Conservation (phyloP, 2,113 vertebrate genomes). For the Pteruthius melanotis region DNA sequence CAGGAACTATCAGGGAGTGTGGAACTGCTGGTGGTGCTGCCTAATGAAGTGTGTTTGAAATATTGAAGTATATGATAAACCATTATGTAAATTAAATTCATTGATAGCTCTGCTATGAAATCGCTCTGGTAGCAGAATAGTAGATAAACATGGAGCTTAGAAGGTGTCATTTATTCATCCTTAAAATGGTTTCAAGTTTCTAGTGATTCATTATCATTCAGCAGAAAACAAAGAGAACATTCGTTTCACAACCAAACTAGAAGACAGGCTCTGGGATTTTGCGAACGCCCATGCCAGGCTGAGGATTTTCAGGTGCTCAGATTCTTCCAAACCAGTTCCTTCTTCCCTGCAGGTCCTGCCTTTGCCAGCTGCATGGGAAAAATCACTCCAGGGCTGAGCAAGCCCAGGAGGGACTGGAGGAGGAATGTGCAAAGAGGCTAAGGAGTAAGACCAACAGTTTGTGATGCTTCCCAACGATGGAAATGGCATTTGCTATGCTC, state of each 20-base stretch:
- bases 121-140: slow-evolving; percentile 47
- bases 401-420: neutral
- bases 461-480: neutral
- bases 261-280: neutral
- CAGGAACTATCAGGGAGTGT: neutral
- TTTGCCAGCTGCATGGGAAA: neutral
- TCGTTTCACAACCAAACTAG: neutral
- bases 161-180: slow-evolving; percentile 63
- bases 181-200: slow-evolving; percentile 50
- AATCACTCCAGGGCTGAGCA: neutral
- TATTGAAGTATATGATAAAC: slow-evolving; percentile 51
- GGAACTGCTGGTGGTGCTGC: slow-evolving; percentile 16
- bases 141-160: slow-evolving; percentile 66
- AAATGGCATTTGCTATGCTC: neutral
- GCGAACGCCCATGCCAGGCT: neutral
- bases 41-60: slow-evolving; percentile 52
- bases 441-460: neutral
- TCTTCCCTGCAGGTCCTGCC: neutral
- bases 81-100: slow-evolving; percentile 52
- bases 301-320: neutral
- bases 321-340: neutral
- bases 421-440: neutral
- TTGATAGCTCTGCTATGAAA: slow-evolving; percentile 58
- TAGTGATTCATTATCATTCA: slow-evolving; percentile 39
- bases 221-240: slow-evolving; percentile 59